These are phyloP conservation scores for Ypsolopha sequella DNA, from an alignment of 2,888 invertebrate genomes.

Conservation along the genomic window DNA sequence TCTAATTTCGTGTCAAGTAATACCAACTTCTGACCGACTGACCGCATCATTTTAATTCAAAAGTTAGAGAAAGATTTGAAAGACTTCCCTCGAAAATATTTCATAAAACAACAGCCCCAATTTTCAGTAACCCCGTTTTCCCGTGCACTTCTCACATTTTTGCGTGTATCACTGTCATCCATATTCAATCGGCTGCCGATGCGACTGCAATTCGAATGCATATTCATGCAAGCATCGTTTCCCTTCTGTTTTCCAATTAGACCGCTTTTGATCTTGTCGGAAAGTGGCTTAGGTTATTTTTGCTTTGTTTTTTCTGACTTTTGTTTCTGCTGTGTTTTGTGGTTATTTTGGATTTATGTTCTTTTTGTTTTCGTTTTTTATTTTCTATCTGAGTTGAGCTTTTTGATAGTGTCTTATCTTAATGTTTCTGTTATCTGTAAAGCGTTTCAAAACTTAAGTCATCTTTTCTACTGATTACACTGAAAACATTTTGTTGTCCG, in stretches of 20 bases:
- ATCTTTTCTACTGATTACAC: too few relatives aligned
- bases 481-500: too few relatives aligned
- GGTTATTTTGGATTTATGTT: background rate
- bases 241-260: slow-evolving; percentile 5
- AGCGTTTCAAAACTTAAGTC: too few relatives aligned
- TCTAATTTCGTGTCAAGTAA: too few relatives aligned
- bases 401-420: background rate
- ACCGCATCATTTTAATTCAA: too few relatives aligned
- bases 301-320: background rate
- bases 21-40: too few relatives aligned
- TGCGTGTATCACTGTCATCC: slow-evolving; percentile 8
- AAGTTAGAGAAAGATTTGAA: too few relatives aligned
- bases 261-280: slow-evolving; percentile 1
- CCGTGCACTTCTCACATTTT: background rate
- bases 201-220: slow-evolving; percentile 9
- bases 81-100: too few relatives aligned
- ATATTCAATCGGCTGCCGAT: slow-evolving; percentile 24
- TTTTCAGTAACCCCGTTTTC: too few relatives aligned
- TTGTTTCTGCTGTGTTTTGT: background rate
- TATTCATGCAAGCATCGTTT: slow-evolving; percentile 5
- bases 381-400: background rate
- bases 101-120: too few relatives aligned
- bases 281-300: slow-evolving; percentile 1
- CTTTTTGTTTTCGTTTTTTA: background rate
- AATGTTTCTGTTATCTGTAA: too few relatives aligned